Percentiles rank a stretch among this genome's conserved stretches.
Conservation (phyloP, 2,888 invertebrate species). For the Erannis defoliaria region DNA sequence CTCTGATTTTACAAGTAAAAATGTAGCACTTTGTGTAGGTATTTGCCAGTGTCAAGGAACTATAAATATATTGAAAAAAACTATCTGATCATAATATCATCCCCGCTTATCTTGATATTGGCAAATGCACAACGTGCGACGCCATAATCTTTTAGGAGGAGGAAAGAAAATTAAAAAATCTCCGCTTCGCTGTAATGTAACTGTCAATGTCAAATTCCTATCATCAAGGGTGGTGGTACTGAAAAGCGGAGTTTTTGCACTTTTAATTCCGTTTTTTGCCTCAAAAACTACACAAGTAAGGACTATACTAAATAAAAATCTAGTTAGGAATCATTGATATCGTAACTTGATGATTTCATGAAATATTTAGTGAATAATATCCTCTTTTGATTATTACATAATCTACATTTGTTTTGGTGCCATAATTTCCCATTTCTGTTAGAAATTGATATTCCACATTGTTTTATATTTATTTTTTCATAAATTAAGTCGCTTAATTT, state of each 20-base stretch:
- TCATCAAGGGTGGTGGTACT: slow-evolving; percentile 26
- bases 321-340: neutral
- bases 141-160: too few species aligned
- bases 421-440: slow-evolving; percentile 11
- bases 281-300: slow-evolving; percentile 39
- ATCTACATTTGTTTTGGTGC: slow-evolving; percentile 56
- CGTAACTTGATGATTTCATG: neutral
- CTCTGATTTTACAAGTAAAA: too few species aligned
- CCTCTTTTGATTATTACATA: slow-evolving; percentile 59
- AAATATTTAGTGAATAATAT: neutral
- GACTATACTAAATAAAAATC: neutral
- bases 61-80: too few species aligned
- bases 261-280: slow-evolving; percentile 7
- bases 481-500: neutral
- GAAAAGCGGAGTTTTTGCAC: slow-evolving; percentile 15
- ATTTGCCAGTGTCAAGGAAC: too few species aligned
- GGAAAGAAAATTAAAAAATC: neutral
- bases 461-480: neutral
- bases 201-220: slow-evolving; percentile 13
- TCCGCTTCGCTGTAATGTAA: neutral
- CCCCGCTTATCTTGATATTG: too few species aligned
- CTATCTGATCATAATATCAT: too few species aligned
- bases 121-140: too few species aligned
- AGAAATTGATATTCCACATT: neutral
- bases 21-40: too few species aligned